Base-by-base conservation (phyloP, 2,888 invertebrate species). In the Agrochola litura region DNA sequence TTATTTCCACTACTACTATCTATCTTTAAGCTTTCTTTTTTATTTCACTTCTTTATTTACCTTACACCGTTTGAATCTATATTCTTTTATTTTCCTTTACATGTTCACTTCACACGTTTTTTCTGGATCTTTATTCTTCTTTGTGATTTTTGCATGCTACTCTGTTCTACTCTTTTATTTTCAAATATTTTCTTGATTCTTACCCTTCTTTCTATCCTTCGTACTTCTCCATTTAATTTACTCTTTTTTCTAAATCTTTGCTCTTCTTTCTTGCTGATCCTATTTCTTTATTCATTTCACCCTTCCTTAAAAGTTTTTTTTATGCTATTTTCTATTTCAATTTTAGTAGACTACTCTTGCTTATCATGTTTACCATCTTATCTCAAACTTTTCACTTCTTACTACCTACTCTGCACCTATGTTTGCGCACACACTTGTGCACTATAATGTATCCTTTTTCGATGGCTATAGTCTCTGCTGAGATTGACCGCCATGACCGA, bases 91-190 rank as follows among this genome's bases (percentile, higher is more conserved):
- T 19, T 76, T 52, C 4, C 14, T 64, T 22, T 52, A 37, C 14
- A 37, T 76, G n/a, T 68, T 67, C n/a, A 63, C 81, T 79, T 61
- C 4, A 66, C 10, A 56, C 9, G 41, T n/a, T 37, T n/a, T 22
- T 14, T n/a, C 6, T 68, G 1, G n/a, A 37, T n/a, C n/a, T 68
- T 46, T 54, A 37, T 52, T 30, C 30, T 68, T 68, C n/a, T 56
- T 37, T 56, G n/a, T n/a, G 37, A 19, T n/a, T n/a, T n/a, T n/a
- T 56, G 10, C 68, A 37, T n/a, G n/a, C 22, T 37, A 22, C 14
- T 54, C 12, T 37, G 37, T n/a, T 56, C n/a, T n/a, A 16, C n/a
- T 22, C 22, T 37, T 67, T 16, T n/a, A 68, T 12, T 54, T 68
- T 56, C 54, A n/a, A 16, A 54, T 6, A 16, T 54, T 16, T n/a